phyloP scores from a whole-genome alignment of 2,797 vertebrate species.

The Netta rufina region DNA sequence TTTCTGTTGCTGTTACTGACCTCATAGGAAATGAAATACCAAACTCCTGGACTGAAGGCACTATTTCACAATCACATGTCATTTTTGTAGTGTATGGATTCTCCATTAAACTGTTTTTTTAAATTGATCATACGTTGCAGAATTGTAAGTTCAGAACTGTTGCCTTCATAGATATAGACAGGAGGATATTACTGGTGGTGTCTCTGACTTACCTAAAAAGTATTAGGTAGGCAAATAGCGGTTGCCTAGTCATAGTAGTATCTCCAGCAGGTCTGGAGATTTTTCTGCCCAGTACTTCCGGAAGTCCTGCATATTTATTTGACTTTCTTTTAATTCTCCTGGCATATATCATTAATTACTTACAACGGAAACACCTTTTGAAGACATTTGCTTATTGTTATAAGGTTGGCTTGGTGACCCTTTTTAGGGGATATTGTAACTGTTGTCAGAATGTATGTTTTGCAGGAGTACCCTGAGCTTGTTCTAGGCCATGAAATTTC shows the following conservation, averaged over 20 bases:
- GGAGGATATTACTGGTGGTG: neutral
- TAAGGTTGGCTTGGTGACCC: neutral
- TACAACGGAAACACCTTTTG: neutral
- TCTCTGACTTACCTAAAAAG: neutral
- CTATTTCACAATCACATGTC: neutral
- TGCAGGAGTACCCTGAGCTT: neutral
- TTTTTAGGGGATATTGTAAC: neutral
- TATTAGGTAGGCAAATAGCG: neutral
- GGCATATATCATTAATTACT: neutral
- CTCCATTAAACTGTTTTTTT: neutral
- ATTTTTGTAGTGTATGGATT: neutral
- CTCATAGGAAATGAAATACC: conserved; percentile 13
- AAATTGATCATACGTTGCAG: neutral
- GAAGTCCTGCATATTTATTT: neutral
- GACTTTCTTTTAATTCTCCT: fast-evolving
- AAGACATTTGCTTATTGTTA: neutral
- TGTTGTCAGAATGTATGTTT: neutral
- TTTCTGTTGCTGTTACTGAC: no score
- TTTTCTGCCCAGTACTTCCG: neutral
- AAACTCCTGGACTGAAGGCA: neutral
- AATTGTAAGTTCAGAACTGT: neutral
- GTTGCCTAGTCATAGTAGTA: neutral
- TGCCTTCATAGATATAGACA: neutral
- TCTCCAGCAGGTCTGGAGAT: neutral
- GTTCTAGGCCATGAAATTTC: neutral